Base-by-base conservation (phyloP, 2,888 invertebrate species). In the Drosophila kuntzei region DNA sequence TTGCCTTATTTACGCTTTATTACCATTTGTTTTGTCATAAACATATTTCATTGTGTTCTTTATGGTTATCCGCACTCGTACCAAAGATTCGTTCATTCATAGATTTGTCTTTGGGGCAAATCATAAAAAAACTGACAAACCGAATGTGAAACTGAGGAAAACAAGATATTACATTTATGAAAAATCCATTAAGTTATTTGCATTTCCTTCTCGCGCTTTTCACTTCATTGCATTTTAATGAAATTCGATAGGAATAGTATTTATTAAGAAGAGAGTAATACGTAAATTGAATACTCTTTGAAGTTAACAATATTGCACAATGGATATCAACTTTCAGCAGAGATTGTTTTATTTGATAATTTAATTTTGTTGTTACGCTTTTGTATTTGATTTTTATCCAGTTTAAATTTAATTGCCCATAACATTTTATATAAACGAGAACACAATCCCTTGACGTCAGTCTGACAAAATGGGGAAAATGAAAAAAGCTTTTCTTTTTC, bases 21-120 rank as follows among this genome's bases (percentile, higher is more conserved):
- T 79, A 70, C 68, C 87, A 76, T 84, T 87, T 78, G 87, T 69
- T 87, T 65, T 78, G 85, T 78, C 82, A 86, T 83, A 86, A 81
- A 86, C 71, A 71, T 80, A 76, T 82, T 86, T 86, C 69, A 76
- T 76, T 80, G 60, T 64, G 57, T 34, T 41, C 63, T 70, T 74
- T 71, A 75, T 79, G 58, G 68, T 76, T 66, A 82, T 82, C 59
- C 82, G 39, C 51, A 57, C 51, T 61, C 43, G 11, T 12, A 29
- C n/a, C 59, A 14, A 54, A 37, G 32, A 64, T 39, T 47, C 29
- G 12, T 16, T 29, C 60, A 72, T 76, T 67, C 71, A 79, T 61
- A 85, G 81, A 84, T 89, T 72, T 57, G 53, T 62, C 65, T 58
- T 32, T 50, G 67, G 65, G 43, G 59, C 51, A 34, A 76, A 71